Evolutionary conservation across 1,140 invertebrate species (phyloP).

Genomic region (Wasmannia auropunctata): DNA sequence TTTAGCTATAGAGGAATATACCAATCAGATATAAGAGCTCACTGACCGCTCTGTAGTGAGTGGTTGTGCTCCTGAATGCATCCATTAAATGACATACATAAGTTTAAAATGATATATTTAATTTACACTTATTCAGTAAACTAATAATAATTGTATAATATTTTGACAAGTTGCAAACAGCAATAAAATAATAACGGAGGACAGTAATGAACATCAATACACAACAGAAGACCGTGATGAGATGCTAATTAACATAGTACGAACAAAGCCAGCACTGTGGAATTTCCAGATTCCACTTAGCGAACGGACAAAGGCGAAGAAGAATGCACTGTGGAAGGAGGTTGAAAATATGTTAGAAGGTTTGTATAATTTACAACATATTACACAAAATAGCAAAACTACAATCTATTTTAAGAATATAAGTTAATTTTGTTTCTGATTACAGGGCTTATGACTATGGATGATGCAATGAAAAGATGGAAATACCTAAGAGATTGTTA

Average conservation of each 20-base stretch:
- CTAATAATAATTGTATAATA: too few species aligned
- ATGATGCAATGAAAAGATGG: too few species aligned
- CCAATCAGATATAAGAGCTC: too few species aligned
- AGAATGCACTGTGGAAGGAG: slow-evolving; percentile 1
- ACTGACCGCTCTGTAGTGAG: too few species aligned
- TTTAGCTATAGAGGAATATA: too few species aligned
- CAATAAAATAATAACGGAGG: neutral
- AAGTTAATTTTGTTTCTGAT: neutral
- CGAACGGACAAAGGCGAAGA: neutral
- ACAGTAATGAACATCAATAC: neutral
- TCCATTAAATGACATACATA: too few species aligned
- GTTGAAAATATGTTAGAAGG: neutral
- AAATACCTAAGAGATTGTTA: too few species aligned
- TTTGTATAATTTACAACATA: slow-evolving; percentile 11
- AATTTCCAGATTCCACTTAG: neutral
- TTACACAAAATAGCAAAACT: neutral
- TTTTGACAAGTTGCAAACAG: neutral
- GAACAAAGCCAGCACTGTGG: neutral
- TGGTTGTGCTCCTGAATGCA: too few species aligned
- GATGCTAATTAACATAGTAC: neutral
- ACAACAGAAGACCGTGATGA: neutral
- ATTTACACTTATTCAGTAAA: too few species aligned
- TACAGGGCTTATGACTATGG: too few species aligned
- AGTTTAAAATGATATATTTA: too few species aligned
- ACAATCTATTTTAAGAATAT: neutral